Conservation (phyloP, 2,888 invertebrate genomes). For the Catocala fraxini region DNA sequence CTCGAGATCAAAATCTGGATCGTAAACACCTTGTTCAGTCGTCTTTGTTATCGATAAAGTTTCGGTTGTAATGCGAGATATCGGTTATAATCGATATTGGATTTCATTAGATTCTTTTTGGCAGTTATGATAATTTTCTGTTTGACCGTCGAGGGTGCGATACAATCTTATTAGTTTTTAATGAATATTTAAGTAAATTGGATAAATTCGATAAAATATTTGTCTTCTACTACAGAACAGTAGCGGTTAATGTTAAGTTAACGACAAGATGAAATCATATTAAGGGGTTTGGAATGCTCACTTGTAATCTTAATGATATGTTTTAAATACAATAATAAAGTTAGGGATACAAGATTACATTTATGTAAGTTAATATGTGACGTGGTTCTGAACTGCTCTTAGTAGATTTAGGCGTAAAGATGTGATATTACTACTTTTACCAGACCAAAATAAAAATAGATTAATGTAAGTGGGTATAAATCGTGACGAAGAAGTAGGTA, state of each 20-base stretch:
- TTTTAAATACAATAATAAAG: no score
- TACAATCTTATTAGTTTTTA: slow-evolving; percentile 24
- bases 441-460: no score
- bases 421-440: no score
- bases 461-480: no score
- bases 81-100: slow-evolving; percentile 58
- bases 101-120: slow-evolving; percentile 41
- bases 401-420: no score
- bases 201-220: slow-evolving; percentile 10
- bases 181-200: slow-evolving; percentile 15
- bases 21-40: slow-evolving; percentile 86
- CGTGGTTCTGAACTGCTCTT: no score
- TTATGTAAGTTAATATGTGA: no score
- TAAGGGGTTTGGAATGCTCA: neutral
- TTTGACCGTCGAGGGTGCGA: slow-evolving; percentile 20
- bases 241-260: slow-evolving; percentile 11
- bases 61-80: slow-evolving; percentile 62
- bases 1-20: slow-evolving; percentile 77
- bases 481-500: no score
- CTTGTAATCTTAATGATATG: neutral
- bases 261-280: slow-evolving; percentile 15
- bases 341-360: no score
- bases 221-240: slow-evolving; percentile 16
- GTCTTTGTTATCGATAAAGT: slow-evolving; percentile 69
- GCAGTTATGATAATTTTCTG: slow-evolving; percentile 42